Evolutionary conservation across 2,113 vertebrate species (phyloP).

Genomic region (Lophochroa leadbeateri): DNA sequence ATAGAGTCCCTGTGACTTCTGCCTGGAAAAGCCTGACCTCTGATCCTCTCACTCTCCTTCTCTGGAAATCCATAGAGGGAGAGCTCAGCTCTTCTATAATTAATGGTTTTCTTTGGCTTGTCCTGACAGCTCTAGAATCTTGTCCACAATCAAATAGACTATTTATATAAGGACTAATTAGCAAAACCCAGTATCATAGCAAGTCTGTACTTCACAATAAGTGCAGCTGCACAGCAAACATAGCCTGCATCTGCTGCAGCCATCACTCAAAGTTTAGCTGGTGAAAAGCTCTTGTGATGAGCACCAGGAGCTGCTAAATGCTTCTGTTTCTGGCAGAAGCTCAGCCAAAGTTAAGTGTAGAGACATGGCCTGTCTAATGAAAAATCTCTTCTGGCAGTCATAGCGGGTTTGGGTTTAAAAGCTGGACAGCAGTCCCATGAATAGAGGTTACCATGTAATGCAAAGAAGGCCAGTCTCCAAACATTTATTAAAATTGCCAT

Average conservation of each 20-base stretch:
- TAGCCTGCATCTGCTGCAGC: background rate
- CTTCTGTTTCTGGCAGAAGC: background rate
- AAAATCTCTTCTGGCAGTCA: background rate
- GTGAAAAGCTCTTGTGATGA: conserved; percentile 4
- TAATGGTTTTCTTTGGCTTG: background rate
- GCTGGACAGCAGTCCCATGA: background rate
- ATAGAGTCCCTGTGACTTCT: background rate
- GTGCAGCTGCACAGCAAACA: conserved; percentile 9
- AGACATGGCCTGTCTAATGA: background rate
- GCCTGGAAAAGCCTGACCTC: background rate
- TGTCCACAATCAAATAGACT: background rate
- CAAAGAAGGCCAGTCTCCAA: background rate
- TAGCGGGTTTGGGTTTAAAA: background rate
- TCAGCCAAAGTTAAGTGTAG: conserved; percentile 10
- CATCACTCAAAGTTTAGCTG: conserved; percentile 21
- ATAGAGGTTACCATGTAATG: background rate
- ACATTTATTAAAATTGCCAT: background rate
- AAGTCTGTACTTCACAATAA: conserved; percentile 22
- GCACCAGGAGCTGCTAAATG: conserved; percentile 9
- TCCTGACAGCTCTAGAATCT: background rate
- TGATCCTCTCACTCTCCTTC: background rate
- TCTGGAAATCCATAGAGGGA: background rate
- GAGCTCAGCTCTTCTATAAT: background rate
- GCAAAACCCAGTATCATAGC: background rate
- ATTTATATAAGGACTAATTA: conserved; percentile 50